Conservation (phyloP, 2,113 vertebrate species). For the Synchiropus splendidus region DNA sequence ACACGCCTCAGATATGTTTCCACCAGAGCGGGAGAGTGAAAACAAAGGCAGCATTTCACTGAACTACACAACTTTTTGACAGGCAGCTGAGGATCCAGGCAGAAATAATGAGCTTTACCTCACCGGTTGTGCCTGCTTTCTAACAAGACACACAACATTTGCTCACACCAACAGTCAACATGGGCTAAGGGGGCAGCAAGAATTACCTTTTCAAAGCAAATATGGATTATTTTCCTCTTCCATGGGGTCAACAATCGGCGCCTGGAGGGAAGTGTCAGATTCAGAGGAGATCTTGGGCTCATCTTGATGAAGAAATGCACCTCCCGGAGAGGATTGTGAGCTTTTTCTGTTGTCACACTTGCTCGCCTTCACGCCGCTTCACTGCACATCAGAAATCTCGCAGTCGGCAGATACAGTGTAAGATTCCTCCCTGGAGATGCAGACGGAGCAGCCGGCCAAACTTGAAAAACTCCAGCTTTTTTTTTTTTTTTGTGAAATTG, state of each 20-base stretch:
- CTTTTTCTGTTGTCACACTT: not conserved
- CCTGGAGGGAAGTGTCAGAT: not conserved
- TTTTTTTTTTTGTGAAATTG: not conserved
- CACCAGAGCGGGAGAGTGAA: conserved; percentile 15
- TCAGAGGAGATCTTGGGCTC: not conserved
- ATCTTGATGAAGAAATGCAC: not conserved
- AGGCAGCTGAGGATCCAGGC: conserved; percentile 25
- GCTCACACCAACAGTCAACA: not conserved
- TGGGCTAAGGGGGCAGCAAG: no score
- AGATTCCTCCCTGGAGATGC: no score
- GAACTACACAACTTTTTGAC: conserved; percentile 44
- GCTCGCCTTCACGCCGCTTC: not conserved
- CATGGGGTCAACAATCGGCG: not conserved
- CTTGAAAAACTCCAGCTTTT: not conserved
- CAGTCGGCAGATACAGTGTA: not conserved
- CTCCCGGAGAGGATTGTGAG: conserved; percentile 1
- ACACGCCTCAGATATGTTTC: conserved; percentile 26
- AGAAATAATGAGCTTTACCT: conserved; percentile 50
- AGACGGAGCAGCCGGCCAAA: no score
- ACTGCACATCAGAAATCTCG: not conserved
- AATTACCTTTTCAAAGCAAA: no score
- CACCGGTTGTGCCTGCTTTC: conserved; percentile 12
- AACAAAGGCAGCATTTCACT: conserved; percentile 49
- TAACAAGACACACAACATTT: not conserved
- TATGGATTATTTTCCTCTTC: no score